A percentile compares a stretch with the other conserved stretches of the same genome.
Conservation (phyloP, 2,113 vertebrate species). For the Larimichthys crocea region DNA sequence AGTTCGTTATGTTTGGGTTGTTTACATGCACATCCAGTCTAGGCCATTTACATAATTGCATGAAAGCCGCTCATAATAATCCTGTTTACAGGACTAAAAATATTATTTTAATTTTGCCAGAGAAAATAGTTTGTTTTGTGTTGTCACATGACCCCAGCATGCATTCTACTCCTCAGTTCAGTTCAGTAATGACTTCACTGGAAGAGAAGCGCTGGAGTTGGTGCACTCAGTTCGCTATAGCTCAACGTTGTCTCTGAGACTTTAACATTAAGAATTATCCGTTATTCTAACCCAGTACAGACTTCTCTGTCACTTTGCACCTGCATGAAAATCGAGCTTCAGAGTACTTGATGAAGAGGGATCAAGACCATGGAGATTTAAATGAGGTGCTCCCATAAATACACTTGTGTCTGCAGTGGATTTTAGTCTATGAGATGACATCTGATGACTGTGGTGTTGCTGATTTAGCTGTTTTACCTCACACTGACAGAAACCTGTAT, state of each 20-base stretch:
- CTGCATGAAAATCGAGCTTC: slow-evolving; percentile 20
- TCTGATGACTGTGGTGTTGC: slow-evolving; percentile 22
- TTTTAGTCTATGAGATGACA: slow-evolving; percentile 8
- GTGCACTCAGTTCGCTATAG: no score
- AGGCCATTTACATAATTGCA: slow-evolving; percentile 49
- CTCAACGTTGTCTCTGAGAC: not conserved
- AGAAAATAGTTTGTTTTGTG: slow-evolving; percentile 3
- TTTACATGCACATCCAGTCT: not conserved
- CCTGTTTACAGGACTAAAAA: slow-evolving; percentile 40
- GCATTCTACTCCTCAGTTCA: not conserved
- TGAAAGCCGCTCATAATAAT: slow-evolving; percentile 50
- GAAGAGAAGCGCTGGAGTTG: not conserved
- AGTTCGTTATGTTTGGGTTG: not conserved
- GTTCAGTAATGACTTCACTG: not conserved
- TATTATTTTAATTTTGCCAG: slow-evolving; percentile 11
- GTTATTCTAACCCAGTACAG: not conserved
- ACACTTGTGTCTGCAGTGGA: slow-evolving; percentile 1
- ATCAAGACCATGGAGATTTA: slow-evolving; percentile 13
- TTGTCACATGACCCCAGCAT: not conserved
- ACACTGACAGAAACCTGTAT: slow-evolving; percentile 31
- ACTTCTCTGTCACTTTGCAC: slow-evolving; percentile 13
- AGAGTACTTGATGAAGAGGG: slow-evolving; percentile 3
- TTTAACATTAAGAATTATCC: slow-evolving; percentile 14
- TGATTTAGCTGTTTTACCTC: slow-evolving; percentile 31
- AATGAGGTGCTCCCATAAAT: slow-evolving; percentile 27